Evolutionary conservation across 2,797 vertebrate species (phyloP), one percentile per base, ranked within the genome.

Genomic region (Centroberyx gerrardi): DNA sequence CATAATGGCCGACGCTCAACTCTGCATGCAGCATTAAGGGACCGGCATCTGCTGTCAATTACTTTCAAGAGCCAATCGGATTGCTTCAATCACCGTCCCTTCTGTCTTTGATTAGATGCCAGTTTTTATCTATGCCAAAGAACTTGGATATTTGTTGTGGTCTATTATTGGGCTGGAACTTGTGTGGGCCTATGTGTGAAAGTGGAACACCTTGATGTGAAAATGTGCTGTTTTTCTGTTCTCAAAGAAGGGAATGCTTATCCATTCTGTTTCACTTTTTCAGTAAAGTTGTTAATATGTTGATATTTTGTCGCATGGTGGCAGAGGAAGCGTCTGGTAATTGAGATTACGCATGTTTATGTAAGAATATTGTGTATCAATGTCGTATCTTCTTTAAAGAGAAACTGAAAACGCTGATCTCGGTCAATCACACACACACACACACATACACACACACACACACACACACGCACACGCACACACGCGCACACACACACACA

Each of bases 1-100:
- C 1, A 31, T 80, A 81, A 72, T 54, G 78, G 75, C 82, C 78
- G 64, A 83, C 80, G 51, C 72, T 66, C 14, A 15, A 54, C 58
- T 62, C 66, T 62, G 70, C 71, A 51, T 0, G 49, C 15, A 48
- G 59, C 53, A 40, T 74, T 86, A 62, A n/a, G 73, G 66, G 77
- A 83, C 74, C 13, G 44, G 71, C 82, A 86, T 88, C 85, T 89
- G 89, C 70, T 60, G 80, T 83, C 81, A 70, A 69, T 77, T 84
- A 68, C 61, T 76, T 76, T 74, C 54, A 71, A 80, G 68, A 88
- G 78, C 79, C 86, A 87, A 86, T 88, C 72, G 15, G 68, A 87
- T 78, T 18, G 59, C 64, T 80, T 87, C 80, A 78, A 70, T 86
- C 82, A 64, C 28, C 27, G 8, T 55, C 60, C 66, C 68, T 5